phyloP scores from a whole-genome alignment of 2,113 vertebrate genomes.

The Leucosticte australis region DNA sequence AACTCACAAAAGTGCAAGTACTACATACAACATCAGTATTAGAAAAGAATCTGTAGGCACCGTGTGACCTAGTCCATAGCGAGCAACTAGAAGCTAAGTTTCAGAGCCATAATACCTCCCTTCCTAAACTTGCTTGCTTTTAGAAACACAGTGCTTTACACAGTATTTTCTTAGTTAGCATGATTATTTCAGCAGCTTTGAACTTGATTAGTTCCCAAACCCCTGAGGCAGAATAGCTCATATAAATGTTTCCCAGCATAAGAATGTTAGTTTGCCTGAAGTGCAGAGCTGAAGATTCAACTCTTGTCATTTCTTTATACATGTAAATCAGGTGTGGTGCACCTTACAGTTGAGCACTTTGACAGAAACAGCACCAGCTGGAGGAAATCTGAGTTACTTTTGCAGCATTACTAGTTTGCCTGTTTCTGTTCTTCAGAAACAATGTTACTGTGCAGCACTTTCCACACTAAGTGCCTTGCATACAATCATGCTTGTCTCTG shows the following conservation, averaged over 20 bases:
- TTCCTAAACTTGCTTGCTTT: background rate
- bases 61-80: background rate
- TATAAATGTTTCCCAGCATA: fast-evolving
- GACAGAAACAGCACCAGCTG: background rate
- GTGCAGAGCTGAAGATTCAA: background rate
- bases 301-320: background rate
- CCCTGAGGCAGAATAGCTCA: background rate
- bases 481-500: background rate
- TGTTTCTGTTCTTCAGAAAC: background rate
- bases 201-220: background rate
- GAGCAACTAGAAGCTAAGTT: background rate
- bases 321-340: background rate
- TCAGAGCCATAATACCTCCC: background rate
- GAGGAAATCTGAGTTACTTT: background rate
- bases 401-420: background rate
- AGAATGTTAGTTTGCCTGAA: background rate
- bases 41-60: background rate
- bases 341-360: background rate
- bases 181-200: background rate
- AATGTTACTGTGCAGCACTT: background rate
- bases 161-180: background rate
- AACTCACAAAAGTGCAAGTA: background rate
- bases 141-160: background rate
- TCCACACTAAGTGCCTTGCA: background rate
- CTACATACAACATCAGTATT: background rate